Evolutionary conservation across 2,113 vertebrate genomes (phyloP).

Genomic region (Sphaerodactylus townsendi): DNA sequence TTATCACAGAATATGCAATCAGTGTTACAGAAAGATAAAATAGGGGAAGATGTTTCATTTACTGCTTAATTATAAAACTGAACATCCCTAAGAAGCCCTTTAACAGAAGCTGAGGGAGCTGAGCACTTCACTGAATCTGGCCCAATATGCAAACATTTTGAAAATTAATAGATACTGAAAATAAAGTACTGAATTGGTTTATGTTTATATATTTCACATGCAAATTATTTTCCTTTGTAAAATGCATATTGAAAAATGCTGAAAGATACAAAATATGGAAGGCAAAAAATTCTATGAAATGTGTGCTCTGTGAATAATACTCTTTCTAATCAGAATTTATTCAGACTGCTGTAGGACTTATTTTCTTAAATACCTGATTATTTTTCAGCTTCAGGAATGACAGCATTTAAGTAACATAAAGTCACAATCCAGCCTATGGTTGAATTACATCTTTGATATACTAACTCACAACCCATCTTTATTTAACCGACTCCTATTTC

Average conservation of each 20-base stretch:
- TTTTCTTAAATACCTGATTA: slow-evolving; percentile 65
- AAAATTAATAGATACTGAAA: slow-evolving; percentile 28
- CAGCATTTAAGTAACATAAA: slow-evolving; percentile 56
- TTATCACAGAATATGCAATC: neutral
- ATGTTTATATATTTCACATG: slow-evolving; percentile 46
- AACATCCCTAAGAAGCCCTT: neutral
- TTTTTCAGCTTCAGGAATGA: slow-evolving; percentile 60
- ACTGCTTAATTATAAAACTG: slow-evolving; percentile 6
- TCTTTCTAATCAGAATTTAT: slow-evolving; percentile 61
- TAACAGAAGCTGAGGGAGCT: neutral
- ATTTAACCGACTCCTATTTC: too few species aligned
- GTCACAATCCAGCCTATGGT: slow-evolving; percentile 49
- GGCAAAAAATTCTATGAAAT: slow-evolving; percentile 52
- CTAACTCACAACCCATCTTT: neutral
- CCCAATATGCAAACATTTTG: slow-evolving; percentile 37
- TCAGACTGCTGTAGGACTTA: slow-evolving; percentile 50
- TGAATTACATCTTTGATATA: slow-evolving; percentile 49
- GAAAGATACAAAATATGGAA: slow-evolving; percentile 66
- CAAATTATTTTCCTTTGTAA: slow-evolving; percentile 34
- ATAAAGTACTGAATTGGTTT: slow-evolving; percentile 46
- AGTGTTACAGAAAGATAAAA: slow-evolving; percentile 22
- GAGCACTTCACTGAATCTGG: neutral
- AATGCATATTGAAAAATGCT: slow-evolving; percentile 35
- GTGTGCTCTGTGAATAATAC: slow-evolving; percentile 37
- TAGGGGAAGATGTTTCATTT: slow-evolving; percentile 20